Percentiles rank a stretch among this genome's conserved stretches.
Evolutionary conservation across 2,797 vertebrate genomes (phyloP).

Genomic region (Cephalopachus bancanus): DNA sequence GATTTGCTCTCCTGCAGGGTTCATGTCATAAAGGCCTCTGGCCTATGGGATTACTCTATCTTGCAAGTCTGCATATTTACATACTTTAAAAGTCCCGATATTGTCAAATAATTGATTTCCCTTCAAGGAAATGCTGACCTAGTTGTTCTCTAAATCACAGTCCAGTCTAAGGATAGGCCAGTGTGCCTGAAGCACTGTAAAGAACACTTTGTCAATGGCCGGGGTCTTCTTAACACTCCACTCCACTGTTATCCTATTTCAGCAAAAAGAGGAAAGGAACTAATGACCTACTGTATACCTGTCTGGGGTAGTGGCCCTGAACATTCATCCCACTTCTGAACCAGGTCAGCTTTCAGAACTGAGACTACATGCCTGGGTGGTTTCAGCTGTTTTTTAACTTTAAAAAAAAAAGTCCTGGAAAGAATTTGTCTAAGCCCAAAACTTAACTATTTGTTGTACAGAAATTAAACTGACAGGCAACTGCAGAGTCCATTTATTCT

Average conservation of each 20-base stretch:
- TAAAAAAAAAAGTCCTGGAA: neutral
- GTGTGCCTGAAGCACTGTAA: neutral
- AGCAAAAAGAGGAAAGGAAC: constrained; percentile 4
- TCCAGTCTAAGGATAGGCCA: neutral
- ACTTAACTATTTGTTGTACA: neutral
- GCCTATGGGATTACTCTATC: neutral
- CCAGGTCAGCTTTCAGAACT: neutral
- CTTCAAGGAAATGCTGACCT: constrained; percentile 44
- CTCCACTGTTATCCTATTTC: neutral
- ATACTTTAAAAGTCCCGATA: constrained; percentile 47
- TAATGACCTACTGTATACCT: neutral
- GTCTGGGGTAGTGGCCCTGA: neutral
- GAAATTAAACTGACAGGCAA: constrained; percentile 44
- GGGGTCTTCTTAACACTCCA: neutral
- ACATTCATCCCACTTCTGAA: constrained; percentile 11
- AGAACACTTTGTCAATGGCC: neutral
- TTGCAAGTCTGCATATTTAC: constrained; percentile 32
- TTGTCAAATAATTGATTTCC: constrained; percentile 62
- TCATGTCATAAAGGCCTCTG: constrained; percentile 22
- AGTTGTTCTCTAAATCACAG: constrained; percentile 4
- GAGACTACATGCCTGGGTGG: neutral
- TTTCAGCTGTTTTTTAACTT: neutral
- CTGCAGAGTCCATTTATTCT: constrained; percentile 70
- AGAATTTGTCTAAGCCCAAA: neutral
- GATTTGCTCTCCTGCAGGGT: neutral